A percentile compares a stretch with the other conserved stretches of the same genome.
These are phyloP conservation scores for Phylloscopus trochiloides DNA, from an alignment of 2,113 vertebrate genomes.

Conservation along the genomic window DNA sequence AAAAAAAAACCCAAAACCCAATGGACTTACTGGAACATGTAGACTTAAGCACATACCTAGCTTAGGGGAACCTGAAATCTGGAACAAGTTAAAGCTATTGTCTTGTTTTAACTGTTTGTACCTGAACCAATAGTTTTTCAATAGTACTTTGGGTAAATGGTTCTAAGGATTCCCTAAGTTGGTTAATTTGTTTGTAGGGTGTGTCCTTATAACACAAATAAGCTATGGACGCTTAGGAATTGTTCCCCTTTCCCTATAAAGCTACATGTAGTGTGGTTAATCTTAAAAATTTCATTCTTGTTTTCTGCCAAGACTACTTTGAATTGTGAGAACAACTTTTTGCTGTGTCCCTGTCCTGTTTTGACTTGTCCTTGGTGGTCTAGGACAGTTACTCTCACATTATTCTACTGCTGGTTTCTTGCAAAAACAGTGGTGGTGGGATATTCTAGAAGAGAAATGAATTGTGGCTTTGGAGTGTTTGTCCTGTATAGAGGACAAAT, in stretches of 20 bases:
- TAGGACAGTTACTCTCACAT: neutral
- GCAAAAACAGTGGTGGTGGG: neutral
- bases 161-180: neutral
- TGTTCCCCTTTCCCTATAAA: neutral
- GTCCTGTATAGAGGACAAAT: neutral
- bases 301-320: neutral
- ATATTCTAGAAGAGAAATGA: neutral
- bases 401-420: neutral
- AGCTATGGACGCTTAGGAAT: neutral
- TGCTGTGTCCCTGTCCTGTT: neutral
- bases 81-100: neutral
- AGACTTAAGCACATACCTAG: neutral
- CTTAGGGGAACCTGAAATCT: neutral
- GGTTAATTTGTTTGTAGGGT: neutral
- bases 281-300: neutral
- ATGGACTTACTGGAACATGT: neutral
- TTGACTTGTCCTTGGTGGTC: neutral
- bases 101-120: neutral
- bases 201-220: neutral
- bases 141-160: neutral
- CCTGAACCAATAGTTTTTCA: neutral
- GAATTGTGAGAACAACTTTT: neutral
- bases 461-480: neutral
- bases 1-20: rapidly evolving
- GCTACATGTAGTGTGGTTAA: neutral